These are phyloP conservation scores for Hylaeus volcanicus DNA, from an alignment of 1,140 invertebrate genomes.

Conservation along the genomic window DNA sequence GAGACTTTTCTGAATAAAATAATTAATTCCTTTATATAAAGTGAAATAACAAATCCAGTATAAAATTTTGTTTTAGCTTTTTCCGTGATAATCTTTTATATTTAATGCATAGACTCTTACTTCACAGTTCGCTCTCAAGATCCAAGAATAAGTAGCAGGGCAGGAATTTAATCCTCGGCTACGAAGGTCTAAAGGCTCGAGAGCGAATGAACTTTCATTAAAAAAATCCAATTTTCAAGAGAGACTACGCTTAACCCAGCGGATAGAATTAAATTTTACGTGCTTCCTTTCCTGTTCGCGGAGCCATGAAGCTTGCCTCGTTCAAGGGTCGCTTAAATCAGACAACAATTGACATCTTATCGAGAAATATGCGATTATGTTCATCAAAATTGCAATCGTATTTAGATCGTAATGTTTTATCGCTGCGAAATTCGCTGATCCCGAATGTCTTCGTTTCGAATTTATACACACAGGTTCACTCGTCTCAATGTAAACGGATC, in stretches of 20 bases:
- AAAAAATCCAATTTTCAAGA: constrained; percentile 64
- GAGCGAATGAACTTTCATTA: constrained; percentile 64
- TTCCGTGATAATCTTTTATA: too few relatives aligned
- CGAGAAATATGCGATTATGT: neutral
- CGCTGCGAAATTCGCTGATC: too few relatives aligned
- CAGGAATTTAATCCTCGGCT: constrained; percentile 60
- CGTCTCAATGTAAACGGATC: constrained; percentile 46
- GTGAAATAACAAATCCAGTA: too few relatives aligned
- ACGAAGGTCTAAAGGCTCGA: constrained; percentile 46
- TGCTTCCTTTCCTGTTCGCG: constrained; percentile 59
- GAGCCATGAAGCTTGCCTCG: constrained; percentile 56
- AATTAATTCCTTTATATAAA: too few relatives aligned
- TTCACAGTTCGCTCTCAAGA: constrained; percentile 41
- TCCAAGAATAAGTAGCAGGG: constrained; percentile 34
- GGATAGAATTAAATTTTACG: constrained; percentile 63
- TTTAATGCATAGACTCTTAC: constrained; percentile 5
- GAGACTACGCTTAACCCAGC: constrained; percentile 57
- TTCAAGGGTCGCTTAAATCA: constrained; percentile 14
- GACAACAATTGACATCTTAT: constrained; percentile 4
- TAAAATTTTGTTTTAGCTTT: too few relatives aligned
- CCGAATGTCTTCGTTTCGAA: neutral
- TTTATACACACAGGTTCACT: constrained; percentile 23
- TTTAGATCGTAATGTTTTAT: too few relatives aligned
- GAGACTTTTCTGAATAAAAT: too few relatives aligned
- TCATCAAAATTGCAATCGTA: too few relatives aligned